Percentiles rank a stretch among this genome's conserved stretches.
Conservation (phyloP, 2,113 vertebrate genomes). For the Garra rufa region DNA sequence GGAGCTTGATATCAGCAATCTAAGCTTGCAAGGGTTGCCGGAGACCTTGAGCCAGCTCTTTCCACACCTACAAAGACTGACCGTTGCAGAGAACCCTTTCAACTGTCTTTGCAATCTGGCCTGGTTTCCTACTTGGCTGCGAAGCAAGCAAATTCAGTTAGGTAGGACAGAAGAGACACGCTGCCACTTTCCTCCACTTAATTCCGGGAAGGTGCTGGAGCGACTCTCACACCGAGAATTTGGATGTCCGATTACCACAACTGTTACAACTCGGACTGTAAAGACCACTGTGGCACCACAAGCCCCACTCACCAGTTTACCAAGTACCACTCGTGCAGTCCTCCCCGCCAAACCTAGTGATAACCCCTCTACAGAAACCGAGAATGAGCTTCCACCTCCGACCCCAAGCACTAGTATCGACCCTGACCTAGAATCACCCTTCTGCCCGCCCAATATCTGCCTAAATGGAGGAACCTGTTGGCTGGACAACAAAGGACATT, state of each 20-base stretch:
- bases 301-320: slow-evolving; percentile 46
- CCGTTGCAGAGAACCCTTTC: slow-evolving; percentile 91
- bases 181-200: slow-evolving; percentile 92
- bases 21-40: slow-evolving; percentile 88
- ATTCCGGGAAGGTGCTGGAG: slow-evolving; percentile 85
- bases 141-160: slow-evolving; percentile 73
- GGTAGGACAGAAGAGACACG: slow-evolving; percentile 87
- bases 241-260: slow-evolving; percentile 89
- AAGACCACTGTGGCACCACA: slow-evolving; percentile 69
- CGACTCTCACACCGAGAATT: slow-evolving; percentile 85
- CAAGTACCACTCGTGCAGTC: slow-evolving; percentile 68
- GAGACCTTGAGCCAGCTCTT: slow-evolving; percentile 83
- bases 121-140: slow-evolving; percentile 91
- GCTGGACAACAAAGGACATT: slow-evolving; percentile 70
- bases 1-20: slow-evolving; percentile 91
- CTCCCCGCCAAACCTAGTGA: slow-evolving; percentile 49
- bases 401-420: slow-evolving; percentile 58
- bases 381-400: slow-evolving; percentile 48
- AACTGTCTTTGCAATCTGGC: slow-evolving; percentile 92
- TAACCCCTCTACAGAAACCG: slow-evolving; percentile 41
- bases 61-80: slow-evolving; percentile 81
- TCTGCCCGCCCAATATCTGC: slow-evolving; percentile 84
- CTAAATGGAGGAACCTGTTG: slow-evolving; percentile 87
- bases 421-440: slow-evolving; percentile 25
- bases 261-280: slow-evolving; percentile 70